Evolutionary conservation across 1,140 invertebrate species (phyloP), one percentile per base, ranked within the genome.

Genomic region (Matsumurasca onukii): DNA sequence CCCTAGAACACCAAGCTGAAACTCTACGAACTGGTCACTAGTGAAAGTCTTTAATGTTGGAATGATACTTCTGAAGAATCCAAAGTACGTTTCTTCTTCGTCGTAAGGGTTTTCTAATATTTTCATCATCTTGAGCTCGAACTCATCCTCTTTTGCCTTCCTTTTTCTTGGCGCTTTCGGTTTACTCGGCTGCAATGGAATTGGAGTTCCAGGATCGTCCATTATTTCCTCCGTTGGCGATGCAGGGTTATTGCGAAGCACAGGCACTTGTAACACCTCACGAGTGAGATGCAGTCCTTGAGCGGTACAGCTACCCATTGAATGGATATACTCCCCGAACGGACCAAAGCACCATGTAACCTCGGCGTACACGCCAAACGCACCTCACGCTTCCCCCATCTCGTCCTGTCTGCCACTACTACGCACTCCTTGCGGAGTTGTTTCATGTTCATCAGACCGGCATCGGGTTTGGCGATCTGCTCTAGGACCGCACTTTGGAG

Each of bases 41-140:
- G 51, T 69, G 31, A 69, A 69, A 27, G 62, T 66, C 31, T 65
- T 45, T 27, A 64, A 29, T 29, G 31, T 70, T 25, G 69, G 69
- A 27, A 70, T 27, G 45, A 70, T 45, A 9, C 69, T 65, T 70
- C 66, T 70, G 62, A 70, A 70, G 45, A 70, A 70, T 45, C 63
- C 65, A 25, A 70, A 68, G 61, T 70, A 65, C 34, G 51, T 59
- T 39, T 70, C 61, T 68, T 68, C 57, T 70, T 31, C 9, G 61
- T 63, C 61, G 22, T 63, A 2, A 29, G 25, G 15, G 45, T 70
- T 27, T 12, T 31, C 31, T 27, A 61, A 15, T 2, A 48, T 9
- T 34, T 67, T 51, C 57, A 61, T 48, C 66, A 68, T 68, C 22
- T 55, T 52, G 27, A 57, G 24, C 24, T 48, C 68, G 17, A 69